Evolutionary conservation across 2,113 vertebrate genomes (phyloP).

Genomic region (Boulengeromyrus knoepffleri): DNA sequence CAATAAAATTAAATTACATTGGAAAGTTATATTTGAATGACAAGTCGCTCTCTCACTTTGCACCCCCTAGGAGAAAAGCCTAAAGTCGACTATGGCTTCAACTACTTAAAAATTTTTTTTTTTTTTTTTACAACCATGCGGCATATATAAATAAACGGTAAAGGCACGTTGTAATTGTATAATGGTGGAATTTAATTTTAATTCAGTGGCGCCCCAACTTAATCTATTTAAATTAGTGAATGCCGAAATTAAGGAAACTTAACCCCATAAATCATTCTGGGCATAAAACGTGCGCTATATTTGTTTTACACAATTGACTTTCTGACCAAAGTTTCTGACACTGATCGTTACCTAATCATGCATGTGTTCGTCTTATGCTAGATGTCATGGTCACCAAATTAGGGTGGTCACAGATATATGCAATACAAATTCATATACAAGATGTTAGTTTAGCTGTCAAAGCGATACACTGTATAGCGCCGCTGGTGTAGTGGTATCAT

Average conservation of each 20-base stretch:
- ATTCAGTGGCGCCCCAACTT: neutral
- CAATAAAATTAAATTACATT: neutral
- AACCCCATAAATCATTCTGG: neutral
- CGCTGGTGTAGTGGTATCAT: conserved; percentile 99
- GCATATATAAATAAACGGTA: neutral
- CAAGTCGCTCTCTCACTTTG: neutral
- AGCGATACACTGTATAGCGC: conserved; percentile 46
- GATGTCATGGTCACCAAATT: neutral
- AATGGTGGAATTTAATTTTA: neutral
- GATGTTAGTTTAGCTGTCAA: neutral
- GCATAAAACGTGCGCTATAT: neutral
- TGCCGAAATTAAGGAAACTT: neutral
- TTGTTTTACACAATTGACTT: neutral
- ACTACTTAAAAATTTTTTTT: no score
- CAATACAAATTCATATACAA: neutral
- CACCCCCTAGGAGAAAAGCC: neutral
- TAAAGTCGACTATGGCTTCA: no score
- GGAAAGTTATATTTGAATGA: neutral
- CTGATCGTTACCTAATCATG: neutral
- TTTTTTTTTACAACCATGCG: neutral
- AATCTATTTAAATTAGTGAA: neutral
- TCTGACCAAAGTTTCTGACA: no score
- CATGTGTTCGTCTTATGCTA: neutral
- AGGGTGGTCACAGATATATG: neutral
- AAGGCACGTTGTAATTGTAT: neutral